These are phyloP conservation scores for Masticophis lateralis DNA, from an alignment of 2,797 vertebrate genomes.

Conservation along the genomic window DNA sequence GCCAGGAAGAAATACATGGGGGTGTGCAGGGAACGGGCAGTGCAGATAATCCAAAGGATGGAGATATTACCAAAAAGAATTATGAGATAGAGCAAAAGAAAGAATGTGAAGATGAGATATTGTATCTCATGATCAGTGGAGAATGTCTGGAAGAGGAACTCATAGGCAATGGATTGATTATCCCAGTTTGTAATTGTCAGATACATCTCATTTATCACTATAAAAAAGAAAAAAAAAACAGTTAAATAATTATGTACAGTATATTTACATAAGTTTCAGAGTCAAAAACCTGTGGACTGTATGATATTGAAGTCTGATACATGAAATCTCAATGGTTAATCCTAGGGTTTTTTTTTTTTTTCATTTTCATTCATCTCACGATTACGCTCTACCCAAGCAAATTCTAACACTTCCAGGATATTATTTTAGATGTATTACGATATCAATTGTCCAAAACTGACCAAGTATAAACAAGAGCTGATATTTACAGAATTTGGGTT, in stretches of 20 bases:
- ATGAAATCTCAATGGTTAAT: background rate
- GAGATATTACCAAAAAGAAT: conserved; percentile 32
- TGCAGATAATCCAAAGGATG: conserved; percentile 30
- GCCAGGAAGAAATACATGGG: conserved; percentile 54
- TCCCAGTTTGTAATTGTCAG: background rate
- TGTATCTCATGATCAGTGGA: conserved; percentile 22
- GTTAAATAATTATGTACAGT: background rate
- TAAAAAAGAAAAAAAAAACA: background rate
- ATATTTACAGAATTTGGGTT: background rate
- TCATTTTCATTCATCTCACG: background rate
- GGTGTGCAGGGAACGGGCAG: background rate
- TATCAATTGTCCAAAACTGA: background rate
- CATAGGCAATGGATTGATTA: conserved; percentile 26
- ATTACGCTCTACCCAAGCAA: background rate
- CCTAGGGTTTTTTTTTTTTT: background rate
- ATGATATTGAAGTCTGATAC: background rate
- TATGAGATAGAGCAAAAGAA: conserved; percentile 46
- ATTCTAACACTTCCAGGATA: background rate
- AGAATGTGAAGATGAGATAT: conserved; percentile 34
- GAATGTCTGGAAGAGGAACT: conserved; percentile 41
- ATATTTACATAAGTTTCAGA: background rate
- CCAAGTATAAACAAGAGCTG: background rate
- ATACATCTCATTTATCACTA: conserved; percentile 6
- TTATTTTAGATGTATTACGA: background rate
- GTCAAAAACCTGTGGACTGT: background rate